Conservation (phyloP, 2,888 invertebrate species). For the Drosophila prolongata region DNA sequence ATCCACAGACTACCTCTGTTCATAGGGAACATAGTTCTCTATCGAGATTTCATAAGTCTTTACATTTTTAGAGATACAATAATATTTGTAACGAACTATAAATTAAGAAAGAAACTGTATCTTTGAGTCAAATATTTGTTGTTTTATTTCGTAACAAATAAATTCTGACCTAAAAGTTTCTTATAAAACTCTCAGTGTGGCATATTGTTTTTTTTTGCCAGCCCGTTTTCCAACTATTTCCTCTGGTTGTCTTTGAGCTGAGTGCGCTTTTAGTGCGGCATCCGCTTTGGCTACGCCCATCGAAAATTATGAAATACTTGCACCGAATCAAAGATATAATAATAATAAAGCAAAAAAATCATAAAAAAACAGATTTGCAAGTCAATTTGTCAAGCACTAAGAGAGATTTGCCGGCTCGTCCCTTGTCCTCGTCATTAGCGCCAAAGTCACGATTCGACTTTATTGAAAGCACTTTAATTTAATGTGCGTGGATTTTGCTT, state of each 20-base stretch:
- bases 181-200: not conserved
- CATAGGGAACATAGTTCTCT: no score
- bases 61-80: no score
- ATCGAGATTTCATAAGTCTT: no score
- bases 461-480: slow-evolving; percentile 80
- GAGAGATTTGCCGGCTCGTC: slow-evolving; percentile 31
- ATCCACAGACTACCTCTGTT: no score
- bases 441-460: slow-evolving; percentile 81
- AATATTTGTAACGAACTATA: no score
- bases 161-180: not conserved
- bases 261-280: slow-evolving; percentile 81
- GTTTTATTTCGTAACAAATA: no score
- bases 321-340: slow-evolving; percentile 47
- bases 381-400: slow-evolving; percentile 71
- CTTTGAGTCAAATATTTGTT: no score
- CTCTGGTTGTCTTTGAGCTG: slow-evolving; percentile 79
- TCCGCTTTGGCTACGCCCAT: slow-evolving; percentile 61
- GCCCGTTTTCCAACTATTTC: slow-evolving; percentile 65
- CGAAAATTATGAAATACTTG: slow-evolving; percentile 48
- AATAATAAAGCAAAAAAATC: slow-evolving; percentile 16
- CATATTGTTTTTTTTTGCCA: slow-evolving; percentile 47
- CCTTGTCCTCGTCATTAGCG: slow-evolving; percentile 76
- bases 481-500: slow-evolving; percentile 74
- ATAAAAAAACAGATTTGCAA: slow-evolving; percentile 63
- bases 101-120: no score